Base-by-base conservation (phyloP, 2,113 vertebrate genomes). In the Formicarius rufipectus region DNA sequence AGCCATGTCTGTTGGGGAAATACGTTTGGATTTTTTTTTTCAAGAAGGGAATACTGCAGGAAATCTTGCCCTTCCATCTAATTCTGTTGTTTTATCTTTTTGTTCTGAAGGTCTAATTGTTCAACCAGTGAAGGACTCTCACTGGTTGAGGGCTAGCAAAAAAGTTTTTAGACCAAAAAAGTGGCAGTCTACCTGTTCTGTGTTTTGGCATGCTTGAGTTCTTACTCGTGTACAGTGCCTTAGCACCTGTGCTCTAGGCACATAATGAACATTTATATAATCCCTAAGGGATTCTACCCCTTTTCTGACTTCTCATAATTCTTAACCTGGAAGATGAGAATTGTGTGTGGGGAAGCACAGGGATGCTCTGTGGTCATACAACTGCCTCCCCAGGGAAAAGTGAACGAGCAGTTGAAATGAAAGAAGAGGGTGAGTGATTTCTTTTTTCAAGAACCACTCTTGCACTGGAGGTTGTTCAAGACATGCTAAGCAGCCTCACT, bases 251-350 rank as follows among this genome's bases (percentile, higher is more conserved):
- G 84, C 74, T 87, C 16, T 68, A 76, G 78, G 84, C 71, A 95
- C 74, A 25, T 66, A 83, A 79, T 37, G 37, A 82, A 87, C 66
- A 53, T 82, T 69, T 76, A 68, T 59, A 33, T 91, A 83, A 82
- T 93, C 91, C 74, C 71, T 85, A 83, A 71, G 94, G 93, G 92
- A 93, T 93, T 93, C 75, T 80, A 3, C 68, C 35, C 50, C 35
- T 86, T 79, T 79, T 66, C 59, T 68, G 53, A 83, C 40, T 90
- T 95, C 74, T 85, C 45, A 4, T 63, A 44, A 35, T 88, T 90
- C 50, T 75, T 93, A 82, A 86, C 40, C 25, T 78, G 49, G 40
- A 86, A 81, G 64, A 72, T 67, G 35, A 83, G 49, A 78, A 28
- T 78, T 87, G 31, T 94, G 49, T 82, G 30, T 21, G 23, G 49